Evolutionary conservation across 2,113 vertebrate genomes (phyloP).

Genomic region (Pseudopodoces humilis): DNA sequence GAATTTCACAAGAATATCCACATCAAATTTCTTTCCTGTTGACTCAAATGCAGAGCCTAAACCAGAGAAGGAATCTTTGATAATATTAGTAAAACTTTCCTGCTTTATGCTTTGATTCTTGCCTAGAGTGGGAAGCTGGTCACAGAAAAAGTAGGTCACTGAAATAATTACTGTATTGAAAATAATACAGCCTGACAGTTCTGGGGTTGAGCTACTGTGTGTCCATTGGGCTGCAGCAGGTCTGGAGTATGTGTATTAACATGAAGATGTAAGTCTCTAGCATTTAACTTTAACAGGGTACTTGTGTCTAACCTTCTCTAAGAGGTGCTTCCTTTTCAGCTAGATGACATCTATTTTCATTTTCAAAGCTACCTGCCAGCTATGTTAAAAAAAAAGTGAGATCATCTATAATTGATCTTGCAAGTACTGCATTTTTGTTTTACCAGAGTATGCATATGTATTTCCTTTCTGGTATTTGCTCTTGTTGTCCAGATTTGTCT

Average conservation of each 20-base stretch:
- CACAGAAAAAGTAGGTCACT: conserved; percentile 75
- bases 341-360: neutral
- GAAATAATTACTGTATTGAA: conserved; percentile 73
- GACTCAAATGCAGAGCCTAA: conserved; percentile 18
- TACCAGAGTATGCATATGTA: neutral
- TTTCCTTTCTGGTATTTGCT: neutral
- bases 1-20: neutral
- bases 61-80: neutral
- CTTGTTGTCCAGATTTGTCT: neutral
- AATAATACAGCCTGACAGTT: conserved; percentile 75
- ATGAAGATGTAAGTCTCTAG: conserved; percentile 34
- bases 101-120: conserved; percentile 46
- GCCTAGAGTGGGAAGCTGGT: conserved; percentile 56
- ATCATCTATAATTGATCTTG: neutral
- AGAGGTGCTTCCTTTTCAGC: conserved; percentile 6
- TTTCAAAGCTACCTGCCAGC: neutral
- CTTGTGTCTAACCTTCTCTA: conserved; percentile 21
- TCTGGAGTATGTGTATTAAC: conserved; percentile 26
- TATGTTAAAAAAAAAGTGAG: neutral
- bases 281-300: conserved; percentile 21
- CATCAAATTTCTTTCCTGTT: neutral
- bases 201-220: conserved; percentile 52
- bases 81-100: conserved; percentile 49
- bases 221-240: conserved; percentile 39
- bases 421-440: neutral